These are phyloP conservation scores for Deroplatys truncata DNA, from an alignment of 2,888 invertebrate genomes.

Conservation along the genomic window DNA sequence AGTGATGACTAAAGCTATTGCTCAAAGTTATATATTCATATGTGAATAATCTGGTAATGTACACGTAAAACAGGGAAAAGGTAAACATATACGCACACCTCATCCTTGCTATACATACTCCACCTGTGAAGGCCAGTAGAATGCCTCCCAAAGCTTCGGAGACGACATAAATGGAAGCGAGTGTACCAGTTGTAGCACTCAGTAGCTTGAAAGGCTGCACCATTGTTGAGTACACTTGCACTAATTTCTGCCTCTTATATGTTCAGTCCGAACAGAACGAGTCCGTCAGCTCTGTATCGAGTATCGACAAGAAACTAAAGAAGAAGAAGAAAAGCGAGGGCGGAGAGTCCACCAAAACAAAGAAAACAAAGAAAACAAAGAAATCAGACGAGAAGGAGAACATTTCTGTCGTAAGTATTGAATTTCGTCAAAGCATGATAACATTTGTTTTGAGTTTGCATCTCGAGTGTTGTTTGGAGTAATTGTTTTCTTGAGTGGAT, in stretches of 20 bases:
- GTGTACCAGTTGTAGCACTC: too few relatives aligned
- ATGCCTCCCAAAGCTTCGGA: too few relatives aligned
- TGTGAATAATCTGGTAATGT: too few relatives aligned
- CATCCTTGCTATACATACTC: too few relatives aligned
- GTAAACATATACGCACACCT: too few relatives aligned
- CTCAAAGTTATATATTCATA: too few relatives aligned
- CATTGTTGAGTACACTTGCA: too few relatives aligned
- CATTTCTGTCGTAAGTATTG: slow-evolving; percentile 60
- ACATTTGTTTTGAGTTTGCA: not conserved
- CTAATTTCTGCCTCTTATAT: not conserved
- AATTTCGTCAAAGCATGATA: not conserved
- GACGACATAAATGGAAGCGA: too few relatives aligned
- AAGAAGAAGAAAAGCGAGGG: slow-evolving; percentile 29
- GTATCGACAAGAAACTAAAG: slow-evolving; percentile 12
- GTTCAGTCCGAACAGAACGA: slow-evolving; percentile 11
- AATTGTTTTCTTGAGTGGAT: not conserved
- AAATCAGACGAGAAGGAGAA: slow-evolving; percentile 62
- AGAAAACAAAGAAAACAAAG: slow-evolving; percentile 60
- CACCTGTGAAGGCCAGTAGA: too few relatives aligned
- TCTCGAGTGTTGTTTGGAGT: not conserved
- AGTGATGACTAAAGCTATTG: too few relatives aligned
- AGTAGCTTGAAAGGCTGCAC: too few relatives aligned
- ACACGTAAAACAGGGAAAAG: too few relatives aligned
- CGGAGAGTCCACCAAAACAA: slow-evolving; percentile 41
- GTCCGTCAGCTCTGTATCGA: not conserved